These are phyloP conservation scores for Mellivora capensis DNA, from an alignment of 2,113 vertebrate species.

Conservation along the genomic window DNA sequence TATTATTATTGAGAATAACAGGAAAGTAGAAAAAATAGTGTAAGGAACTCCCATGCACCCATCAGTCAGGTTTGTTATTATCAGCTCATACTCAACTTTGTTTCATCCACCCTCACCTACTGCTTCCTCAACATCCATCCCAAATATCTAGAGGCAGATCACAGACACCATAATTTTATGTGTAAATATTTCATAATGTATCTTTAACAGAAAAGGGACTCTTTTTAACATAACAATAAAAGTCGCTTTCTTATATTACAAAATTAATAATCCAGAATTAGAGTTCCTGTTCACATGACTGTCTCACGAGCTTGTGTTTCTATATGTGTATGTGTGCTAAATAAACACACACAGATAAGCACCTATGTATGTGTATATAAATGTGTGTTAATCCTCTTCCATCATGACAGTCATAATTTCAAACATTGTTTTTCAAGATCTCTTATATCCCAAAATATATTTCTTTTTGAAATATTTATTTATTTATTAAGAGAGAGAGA, in stretches of 20 bases:
- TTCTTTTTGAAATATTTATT: no score
- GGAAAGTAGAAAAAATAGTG: background rate
- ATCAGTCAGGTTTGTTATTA: background rate
- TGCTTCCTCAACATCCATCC: background rate
- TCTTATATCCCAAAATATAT: no score
- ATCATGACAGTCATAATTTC: background rate
- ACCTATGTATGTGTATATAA: fast-evolving
- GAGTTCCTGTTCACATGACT: background rate
- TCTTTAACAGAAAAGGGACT: background rate
- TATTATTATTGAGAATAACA: background rate
- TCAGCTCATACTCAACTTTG: background rate
- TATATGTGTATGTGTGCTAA: background rate
- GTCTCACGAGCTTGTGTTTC: background rate
- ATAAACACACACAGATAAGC: no score
- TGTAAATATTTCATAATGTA: background rate
- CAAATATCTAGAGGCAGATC: background rate
- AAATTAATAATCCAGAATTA: background rate
- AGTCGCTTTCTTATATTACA: background rate
- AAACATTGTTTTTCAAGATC: background rate
- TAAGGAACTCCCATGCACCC: background rate
- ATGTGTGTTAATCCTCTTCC: background rate
- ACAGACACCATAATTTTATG: background rate
- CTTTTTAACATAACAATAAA: background rate
- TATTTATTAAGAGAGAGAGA: no score
- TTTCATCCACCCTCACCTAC: background rate